Conservation (phyloP, 53 echinoderm and acorn worm species). For the Hippasteria phrygiana region DNA sequence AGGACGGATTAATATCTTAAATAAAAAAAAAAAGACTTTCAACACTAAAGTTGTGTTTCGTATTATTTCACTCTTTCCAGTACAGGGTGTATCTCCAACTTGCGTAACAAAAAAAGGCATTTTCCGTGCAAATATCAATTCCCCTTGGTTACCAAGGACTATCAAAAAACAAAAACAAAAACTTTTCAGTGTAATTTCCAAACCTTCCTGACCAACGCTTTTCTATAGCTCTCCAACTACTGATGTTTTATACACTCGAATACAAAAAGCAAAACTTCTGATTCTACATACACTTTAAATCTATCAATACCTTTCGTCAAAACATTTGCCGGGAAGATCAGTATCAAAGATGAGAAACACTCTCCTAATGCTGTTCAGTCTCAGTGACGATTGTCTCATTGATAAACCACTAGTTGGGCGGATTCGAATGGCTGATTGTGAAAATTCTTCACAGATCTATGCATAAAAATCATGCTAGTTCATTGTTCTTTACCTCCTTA, state of each 20-base stretch:
- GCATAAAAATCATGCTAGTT: conserved; percentile 40
- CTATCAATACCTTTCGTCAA: conserved; percentile 32
- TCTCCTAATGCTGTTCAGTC: conserved; percentile 17
- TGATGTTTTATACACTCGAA: not conserved
- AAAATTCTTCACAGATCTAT: conserved; percentile 26
- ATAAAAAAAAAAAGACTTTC: too few relatives aligned
- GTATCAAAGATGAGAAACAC: not conserved
- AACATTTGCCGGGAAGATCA: not conserved
- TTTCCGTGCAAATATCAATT: not conserved
- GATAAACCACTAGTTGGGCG: not conserved
- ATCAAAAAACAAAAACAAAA: not conserved
- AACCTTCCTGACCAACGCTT: not conserved
- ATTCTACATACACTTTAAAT: not conserved
- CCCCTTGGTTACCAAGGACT: not conserved
- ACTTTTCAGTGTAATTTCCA: not conserved
- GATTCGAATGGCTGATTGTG: conserved; percentile 23
- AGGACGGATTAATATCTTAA: too few relatives aligned
- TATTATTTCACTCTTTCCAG: too few relatives aligned
- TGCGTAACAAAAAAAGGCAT: not conserved
- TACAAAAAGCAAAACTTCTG: not conserved
- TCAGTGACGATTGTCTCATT: conserved; percentile 7
- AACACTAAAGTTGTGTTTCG: too few relatives aligned
- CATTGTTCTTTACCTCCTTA: not conserved
- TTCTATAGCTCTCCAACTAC: not conserved
- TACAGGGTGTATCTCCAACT: too few relatives aligned